Percentiles rank a stretch among this genome's conserved stretches.
phyloP scores from a whole-genome alignment of 2,113 vertebrate species.

The Taxidea taxus region DNA sequence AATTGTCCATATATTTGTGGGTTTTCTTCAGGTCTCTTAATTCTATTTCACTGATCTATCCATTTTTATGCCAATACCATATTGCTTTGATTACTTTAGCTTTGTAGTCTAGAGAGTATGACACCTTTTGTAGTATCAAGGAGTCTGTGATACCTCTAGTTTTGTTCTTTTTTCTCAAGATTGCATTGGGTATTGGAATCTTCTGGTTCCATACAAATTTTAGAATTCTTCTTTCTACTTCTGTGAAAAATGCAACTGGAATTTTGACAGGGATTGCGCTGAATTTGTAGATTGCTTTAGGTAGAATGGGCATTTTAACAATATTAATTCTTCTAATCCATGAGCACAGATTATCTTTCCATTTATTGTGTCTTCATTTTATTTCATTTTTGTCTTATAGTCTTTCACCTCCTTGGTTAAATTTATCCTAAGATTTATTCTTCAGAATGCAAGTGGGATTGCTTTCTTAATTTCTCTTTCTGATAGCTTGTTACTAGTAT shows the following conservation, averaged over 20 bases:
- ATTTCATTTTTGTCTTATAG: not conserved
- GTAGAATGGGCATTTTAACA: not conserved
- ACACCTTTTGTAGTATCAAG: not conserved
- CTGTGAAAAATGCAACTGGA: not conserved
- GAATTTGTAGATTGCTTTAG: not conserved
- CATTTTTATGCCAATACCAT: not conserved
- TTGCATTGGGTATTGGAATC: not conserved
- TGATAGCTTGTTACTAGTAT: not conserved
- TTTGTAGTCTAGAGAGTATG: not conserved
- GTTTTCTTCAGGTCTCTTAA: not conserved
- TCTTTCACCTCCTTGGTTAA: not conserved
- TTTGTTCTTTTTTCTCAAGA: not conserved
- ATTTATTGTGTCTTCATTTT: not conserved
- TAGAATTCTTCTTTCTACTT: not conserved
- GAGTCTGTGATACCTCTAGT: not conserved
- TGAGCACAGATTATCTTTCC: not conserved
- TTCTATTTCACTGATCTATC: not conserved
- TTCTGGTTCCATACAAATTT: not conserved
- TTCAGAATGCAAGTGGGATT: not conserved
- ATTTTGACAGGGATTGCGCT: not conserved
- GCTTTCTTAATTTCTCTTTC: not conserved
- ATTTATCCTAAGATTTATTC: not conserved
- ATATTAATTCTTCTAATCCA: not conserved
- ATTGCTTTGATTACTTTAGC: not conserved
- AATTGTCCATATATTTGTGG: not conserved